Evolutionary conservation across 2,888 invertebrate species (phyloP), one percentile per base, ranked within the genome.

Genomic region (Oligia strigilis): DNA sequence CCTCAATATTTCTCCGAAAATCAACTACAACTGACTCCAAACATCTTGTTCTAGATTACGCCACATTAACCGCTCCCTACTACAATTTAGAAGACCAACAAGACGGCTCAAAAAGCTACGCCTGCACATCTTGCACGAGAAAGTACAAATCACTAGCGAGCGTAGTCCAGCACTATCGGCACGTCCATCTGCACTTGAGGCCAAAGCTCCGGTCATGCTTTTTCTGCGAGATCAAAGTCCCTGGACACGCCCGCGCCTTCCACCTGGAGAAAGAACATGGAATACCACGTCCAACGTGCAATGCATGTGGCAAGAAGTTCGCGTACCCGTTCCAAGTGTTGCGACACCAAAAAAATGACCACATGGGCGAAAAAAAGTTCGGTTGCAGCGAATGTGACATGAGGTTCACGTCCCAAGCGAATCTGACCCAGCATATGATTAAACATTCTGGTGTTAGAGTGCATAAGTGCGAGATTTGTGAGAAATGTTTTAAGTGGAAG

Each of bases 301-400:
- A 89, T 0, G 93, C 92, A 0, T 94, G 94, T 83, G 94, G 93
- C 11, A 93, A 92, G 77, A 94, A 93, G 72, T 94, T 94, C 81
- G 85, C 91, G 0, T 93, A 85, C 75, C 93, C 92, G 0, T 89
- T 88, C 36, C 87, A 88, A 80, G 91, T 94, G 11, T 72, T 93
- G 60, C 82, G 87, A 1, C 94, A 94, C 43, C 94, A 94, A 75
- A 93, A 91, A 85, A 74, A 78, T 1, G 78, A 86, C 14, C 94
- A 94, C 74, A 93, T 94, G 94, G 93, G 92, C 4, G 94, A 94
- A 67, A 92, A 88, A 64, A 83, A 84, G 0, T 91, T 88, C 67
- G 72, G 76, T 0, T 94, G 94, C 46, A 62, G 76, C 0, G 55
- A 84, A 0, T 94, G 94, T 72, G 86, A 88, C 0, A 81, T 91